A percentile compares a stretch with the other conserved stretches of the same genome.
Evolutionary conservation across 2,113 vertebrate genomes (phyloP).

Genomic region (Morone saxatilis): DNA sequence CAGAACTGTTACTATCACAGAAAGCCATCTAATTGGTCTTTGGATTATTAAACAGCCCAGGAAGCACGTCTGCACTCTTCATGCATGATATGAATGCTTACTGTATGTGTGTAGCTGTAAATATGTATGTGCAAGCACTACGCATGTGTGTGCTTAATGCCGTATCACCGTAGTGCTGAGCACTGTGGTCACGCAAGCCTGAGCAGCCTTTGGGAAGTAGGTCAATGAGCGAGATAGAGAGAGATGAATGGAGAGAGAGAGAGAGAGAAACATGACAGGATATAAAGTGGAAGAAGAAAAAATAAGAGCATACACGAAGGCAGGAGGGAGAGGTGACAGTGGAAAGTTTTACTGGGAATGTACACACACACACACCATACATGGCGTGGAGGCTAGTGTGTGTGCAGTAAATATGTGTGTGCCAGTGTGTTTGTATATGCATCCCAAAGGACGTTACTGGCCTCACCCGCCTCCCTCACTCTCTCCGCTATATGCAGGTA

Average conservation of each 20-base stretch:
- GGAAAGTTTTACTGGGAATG: conserved; percentile 51
- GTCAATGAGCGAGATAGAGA: conserved; percentile 63
- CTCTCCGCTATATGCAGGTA: conserved; percentile 56
- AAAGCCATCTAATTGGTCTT: background rate
- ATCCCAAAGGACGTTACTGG: conserved; percentile 26
- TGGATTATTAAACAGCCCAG: background rate
- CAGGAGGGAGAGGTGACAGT: background rate
- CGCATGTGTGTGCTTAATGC: conserved; percentile 21
- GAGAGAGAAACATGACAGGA: background rate
- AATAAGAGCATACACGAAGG: background rate
- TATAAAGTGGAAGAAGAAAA: conserved; percentile 11
- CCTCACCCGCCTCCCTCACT: conserved; percentile 39
- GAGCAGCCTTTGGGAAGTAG: conserved; percentile 70
- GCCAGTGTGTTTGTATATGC: conserved; percentile 19
- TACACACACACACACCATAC: conserved; percentile 31
- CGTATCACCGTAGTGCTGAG: conserved; percentile 41
- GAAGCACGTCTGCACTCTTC: background rate
- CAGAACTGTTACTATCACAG: background rate
- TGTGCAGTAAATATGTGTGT: conserved; percentile 8
- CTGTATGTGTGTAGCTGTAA: background rate
- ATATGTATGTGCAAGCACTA: conserved; percentile 5
- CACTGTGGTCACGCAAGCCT: conserved; percentile 70
- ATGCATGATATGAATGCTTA: background rate
- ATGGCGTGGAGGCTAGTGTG: background rate
- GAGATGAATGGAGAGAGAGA: background rate